These are phyloP conservation scores for Bubalus kerabau DNA, from an alignment of 2,113 vertebrate species.

Conservation along the genomic window DNA sequence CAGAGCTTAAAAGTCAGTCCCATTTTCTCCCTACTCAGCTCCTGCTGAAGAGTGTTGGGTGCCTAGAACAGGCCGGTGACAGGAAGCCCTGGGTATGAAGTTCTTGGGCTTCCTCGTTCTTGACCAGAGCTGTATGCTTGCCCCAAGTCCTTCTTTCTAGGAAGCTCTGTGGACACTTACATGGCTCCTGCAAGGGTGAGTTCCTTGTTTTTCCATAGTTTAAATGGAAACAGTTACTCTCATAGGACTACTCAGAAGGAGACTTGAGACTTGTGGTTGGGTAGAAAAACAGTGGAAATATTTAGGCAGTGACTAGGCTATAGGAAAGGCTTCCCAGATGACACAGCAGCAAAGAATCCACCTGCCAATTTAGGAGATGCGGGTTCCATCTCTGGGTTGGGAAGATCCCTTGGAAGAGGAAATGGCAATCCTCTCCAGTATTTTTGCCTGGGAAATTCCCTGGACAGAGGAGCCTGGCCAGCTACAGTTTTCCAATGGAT, in stretches of 20 bases:
- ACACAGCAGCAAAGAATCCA: fast-evolving
- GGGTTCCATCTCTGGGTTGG: neutral
- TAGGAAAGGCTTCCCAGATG: neutral
- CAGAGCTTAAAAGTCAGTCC: neutral
- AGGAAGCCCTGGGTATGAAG: neutral
- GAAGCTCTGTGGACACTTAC: neutral
- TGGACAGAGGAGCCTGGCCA: neutral
- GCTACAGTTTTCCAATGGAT: neutral
- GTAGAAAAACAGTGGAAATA: neutral
- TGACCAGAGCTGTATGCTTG: neutral
- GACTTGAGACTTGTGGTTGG: neutral
- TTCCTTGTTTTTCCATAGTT: neutral
- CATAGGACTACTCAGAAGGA: neutral
- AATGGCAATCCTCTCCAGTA: neutral
- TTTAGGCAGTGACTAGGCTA: neutral
- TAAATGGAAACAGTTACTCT: neutral
- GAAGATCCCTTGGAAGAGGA: neutral
- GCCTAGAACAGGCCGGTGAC: neutral
- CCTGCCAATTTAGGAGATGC: neutral
- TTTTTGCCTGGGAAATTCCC: neutral
- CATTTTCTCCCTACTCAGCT: neutral
- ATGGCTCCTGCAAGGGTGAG: neutral
- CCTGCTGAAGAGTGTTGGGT: neutral
- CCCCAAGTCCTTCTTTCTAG: neutral
- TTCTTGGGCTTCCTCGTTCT: neutral